A percentile compares a stretch with the other conserved stretches of the same genome.
These are phyloP conservation scores for Saccopteryx leptura DNA, from an alignment of 2,113 vertebrate genomes.

Conservation along the genomic window DNA sequence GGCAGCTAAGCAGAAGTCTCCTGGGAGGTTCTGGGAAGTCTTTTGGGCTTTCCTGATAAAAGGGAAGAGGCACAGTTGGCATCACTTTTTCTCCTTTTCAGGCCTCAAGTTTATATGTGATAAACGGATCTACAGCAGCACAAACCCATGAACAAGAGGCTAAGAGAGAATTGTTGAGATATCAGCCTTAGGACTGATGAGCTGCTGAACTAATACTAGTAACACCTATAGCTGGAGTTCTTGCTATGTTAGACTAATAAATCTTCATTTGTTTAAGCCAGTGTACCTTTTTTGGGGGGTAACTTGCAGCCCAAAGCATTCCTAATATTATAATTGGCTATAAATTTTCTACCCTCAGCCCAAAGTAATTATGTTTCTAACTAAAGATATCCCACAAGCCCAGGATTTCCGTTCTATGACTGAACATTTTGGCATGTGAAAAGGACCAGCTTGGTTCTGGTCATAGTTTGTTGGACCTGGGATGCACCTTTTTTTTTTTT, in stretches of 20 bases:
- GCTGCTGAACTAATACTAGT: background rate
- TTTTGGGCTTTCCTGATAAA: background rate
- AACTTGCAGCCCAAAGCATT: background rate
- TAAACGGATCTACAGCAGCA: background rate
- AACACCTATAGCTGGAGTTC: background rate
- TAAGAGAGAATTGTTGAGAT: background rate
- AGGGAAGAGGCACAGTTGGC: background rate
- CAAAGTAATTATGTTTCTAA: background rate
- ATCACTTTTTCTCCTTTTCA: background rate
- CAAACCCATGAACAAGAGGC: background rate
- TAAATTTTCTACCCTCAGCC: background rate
- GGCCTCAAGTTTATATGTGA: background rate
- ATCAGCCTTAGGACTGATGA: background rate
- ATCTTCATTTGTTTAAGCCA: background rate
- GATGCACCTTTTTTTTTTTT: too few species aligned
- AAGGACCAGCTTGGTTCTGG: background rate
- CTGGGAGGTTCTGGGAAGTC: background rate
- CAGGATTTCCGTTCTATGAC: background rate
- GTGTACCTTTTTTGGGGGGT: background rate
- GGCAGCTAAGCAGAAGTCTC: background rate
- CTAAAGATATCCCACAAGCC: background rate
- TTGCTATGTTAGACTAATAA: background rate
- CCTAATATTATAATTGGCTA: background rate
- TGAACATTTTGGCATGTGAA: background rate
- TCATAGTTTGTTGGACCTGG: background rate